Percentiles rank a stretch among this genome's conserved stretches.
Evolutionary conservation across 2,888 invertebrate genomes (phyloP).

Genomic region (Gonocerus acuteangulatus): DNA sequence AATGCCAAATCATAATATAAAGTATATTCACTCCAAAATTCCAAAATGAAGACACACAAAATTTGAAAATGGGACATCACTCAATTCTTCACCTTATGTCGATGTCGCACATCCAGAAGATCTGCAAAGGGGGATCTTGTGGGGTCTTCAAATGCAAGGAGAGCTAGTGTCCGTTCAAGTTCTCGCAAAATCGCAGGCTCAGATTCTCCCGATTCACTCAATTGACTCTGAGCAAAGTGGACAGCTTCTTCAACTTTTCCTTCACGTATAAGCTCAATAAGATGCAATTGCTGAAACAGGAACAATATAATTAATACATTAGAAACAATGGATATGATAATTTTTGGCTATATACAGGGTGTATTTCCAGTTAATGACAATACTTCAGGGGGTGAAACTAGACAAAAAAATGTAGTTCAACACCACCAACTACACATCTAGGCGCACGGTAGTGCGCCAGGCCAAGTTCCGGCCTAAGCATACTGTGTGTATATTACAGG

Average conservation of each 20-base stretch:
- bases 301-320: conserved; percentile 22
- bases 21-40: no score
- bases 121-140: conserved; percentile 91
- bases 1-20: no score
- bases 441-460: no score
- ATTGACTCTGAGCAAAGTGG: conserved; percentile 79
- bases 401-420: no score
- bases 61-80: no score
- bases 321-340: background rate
- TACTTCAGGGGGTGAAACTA: no score
- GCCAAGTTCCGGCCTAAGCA: no score
- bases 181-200: conserved; percentile 63
- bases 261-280: conserved; percentile 77
- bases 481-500: no score
- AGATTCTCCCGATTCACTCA: conserved; percentile 81
- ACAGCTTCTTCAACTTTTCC: conserved; percentile 81
- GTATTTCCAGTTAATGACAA: no score
- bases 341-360: background rate
- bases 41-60: no score
- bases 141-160: conserved; percentile 94
- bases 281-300: conserved; percentile 68
- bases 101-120: conserved; percentile 81
- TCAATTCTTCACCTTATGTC: conserved; percentile 83
- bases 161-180: conserved; percentile 85
- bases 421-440: no score